Base-by-base conservation (phyloP, 1,140 invertebrate species). In the Drosophila lowei region DNA sequence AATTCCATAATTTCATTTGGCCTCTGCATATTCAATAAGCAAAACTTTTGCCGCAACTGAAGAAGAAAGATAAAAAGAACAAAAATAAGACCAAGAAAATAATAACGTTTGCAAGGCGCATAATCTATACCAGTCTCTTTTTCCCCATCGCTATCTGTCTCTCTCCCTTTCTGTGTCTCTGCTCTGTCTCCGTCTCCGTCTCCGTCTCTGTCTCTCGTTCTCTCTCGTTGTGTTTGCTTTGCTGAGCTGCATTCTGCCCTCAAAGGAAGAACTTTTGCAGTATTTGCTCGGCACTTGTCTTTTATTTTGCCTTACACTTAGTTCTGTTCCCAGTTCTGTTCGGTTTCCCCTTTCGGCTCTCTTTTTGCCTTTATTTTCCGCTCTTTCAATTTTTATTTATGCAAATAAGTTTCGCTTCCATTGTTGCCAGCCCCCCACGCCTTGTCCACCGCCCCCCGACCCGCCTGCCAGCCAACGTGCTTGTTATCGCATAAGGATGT, bases 401-500 rank as follows among this genome's bases (percentile, higher is more conserved):
- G 78, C 64, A 88, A 88, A 86, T 79, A 88, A 88, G 71, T 88
- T 88, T 88, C 80, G 75, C 75, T 77, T 49, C 64, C 63, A 76
- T 68, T 76, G 72, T 75, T 70, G 77, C 49, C 63, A 44, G 71
- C 54, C 59, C 28, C 71, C 46, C 42, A 50, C n/a, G 41, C 28
- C 71, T 18, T 18, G 23, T 4, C 23, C 23, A 25, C 23, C 4
- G 5, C 23, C 23, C 23, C 0, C 57, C 47, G 11, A 38, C 11
- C 34, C 11, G 11, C 13, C 11, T 13, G 34, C 11, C 34, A 38
- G 34, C 11, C 34, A 38, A 5, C 34, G 48, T 59, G 47, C 48
- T 83, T 88, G 83, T 88, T 88, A 88, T 88, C 83, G 83, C 75
- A 88, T 88, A 88, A 88, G 83, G 83, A 88, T 88, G 83, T 88